Base-by-base conservation (phyloP, 1,140 invertebrate genomes). In the Ceratosolen fusciceps region DNA sequence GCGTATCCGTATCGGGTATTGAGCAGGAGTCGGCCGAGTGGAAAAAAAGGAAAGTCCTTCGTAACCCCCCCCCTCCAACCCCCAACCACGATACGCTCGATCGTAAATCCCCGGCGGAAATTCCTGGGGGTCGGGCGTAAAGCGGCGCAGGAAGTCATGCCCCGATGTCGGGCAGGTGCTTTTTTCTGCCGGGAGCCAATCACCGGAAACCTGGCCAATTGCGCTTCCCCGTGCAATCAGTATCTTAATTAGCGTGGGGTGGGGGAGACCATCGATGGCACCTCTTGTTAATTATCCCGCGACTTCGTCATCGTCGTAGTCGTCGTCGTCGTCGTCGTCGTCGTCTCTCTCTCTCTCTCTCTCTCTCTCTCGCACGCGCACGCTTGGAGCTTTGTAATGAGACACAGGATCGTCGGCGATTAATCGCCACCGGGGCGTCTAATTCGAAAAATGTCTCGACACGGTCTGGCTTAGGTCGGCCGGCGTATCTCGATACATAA, bases 211-310 rank as follows among this genome's bases (percentile, higher is more conserved):
- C n/a, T n/a, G n/a, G n/a, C n/a, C 37, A 79, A 79, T 79, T 56
- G 70, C n/a, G n/a, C 70, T 39, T 39, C 72, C 29, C 52, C 24
- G 43, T 9, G 58, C 58, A 79, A 79, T 79, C 58, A 73, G 73
- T 79, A 73, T 73, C 77, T 73, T 79, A 74, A 79, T 79, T 79
- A 73, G 72, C 70, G 47, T 68, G 52, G 71, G n/a, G 26, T 49
- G 60, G 43, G 24, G 49, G 19, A 10, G 24, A 26, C 12, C 60
- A 26, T 21, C 39, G 12, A 43, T 43, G 12, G 39, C 39, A 43
- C 12, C 5, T 43, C 39, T 12, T 43, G 39, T 43, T 7, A 43
- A 43, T 43, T 43, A 5, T 12, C n/a, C n/a, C n/a, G n/a, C n/a
- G n/a, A n/a, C n/a, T n/a, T n/a, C n/a, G n/a, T n/a, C n/a, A n/a